Base-by-base conservation (phyloP, 2,113 vertebrate genomes). In the Bubo bubo region DNA sequence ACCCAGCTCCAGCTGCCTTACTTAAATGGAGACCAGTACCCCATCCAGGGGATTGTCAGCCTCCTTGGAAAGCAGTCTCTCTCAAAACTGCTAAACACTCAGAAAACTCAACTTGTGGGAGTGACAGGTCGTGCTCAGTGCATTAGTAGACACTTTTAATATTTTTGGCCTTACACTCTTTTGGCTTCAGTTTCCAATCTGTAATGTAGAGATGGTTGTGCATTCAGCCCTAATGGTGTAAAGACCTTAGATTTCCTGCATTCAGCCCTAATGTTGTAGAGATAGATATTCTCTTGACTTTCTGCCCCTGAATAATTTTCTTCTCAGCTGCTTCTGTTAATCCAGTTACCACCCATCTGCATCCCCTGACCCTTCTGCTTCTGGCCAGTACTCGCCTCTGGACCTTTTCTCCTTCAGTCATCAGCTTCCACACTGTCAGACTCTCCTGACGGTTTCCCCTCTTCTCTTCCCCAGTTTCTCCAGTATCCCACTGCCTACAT, bases 21-120 rank as follows among this genome's bases (percentile, higher is more conserved):
- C 17, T 2, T 4, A 0, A 10, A 4, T n/a, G 60, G 55, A 71
- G 56, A 58, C 41, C 1, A 7, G 60, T 43, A 34, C 14, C 37
- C 64, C 28, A 67, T 0, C 18, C 23, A 34, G 23, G 10, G 27
- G 2, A 3, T 18, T 55, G 20, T 77, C 53, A 64, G n/a, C 66
- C 28, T 86, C 22, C 52, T 59, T 55, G 82, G 56, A 52, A 83
- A 83, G 37, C n/a, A 47, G 1, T 20, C 17, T 74, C 7, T 62
- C 30, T 52, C 41, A 71, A 62, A 92, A 87, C 62, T 35, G 26
- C 34, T 43, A 8, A 92, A 56, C 24, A 8, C 19, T 55, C 26
- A 26, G 43, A 68, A 94, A 59, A 95, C 35, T 14, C 2, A 21
- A 68, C 21, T 26, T 64, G 66, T 37, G 39, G 41, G 26, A 71